Conservation (phyloP, 2,113 vertebrate species). For the Megatriorchis doriae region DNA sequence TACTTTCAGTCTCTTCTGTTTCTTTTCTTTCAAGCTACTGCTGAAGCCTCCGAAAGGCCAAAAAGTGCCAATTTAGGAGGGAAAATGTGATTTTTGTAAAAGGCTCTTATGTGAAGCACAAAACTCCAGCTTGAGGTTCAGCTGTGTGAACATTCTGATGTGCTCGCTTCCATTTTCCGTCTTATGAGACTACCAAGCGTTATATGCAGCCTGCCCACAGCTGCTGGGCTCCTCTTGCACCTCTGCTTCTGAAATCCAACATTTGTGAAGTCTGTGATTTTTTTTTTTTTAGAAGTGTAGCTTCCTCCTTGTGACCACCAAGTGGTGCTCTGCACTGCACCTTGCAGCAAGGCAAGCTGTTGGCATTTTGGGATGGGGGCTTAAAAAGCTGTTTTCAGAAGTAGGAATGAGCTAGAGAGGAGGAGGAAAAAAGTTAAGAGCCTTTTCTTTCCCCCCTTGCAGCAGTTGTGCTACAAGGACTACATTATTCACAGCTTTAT, state of each 20-base stretch:
- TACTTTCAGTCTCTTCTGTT: background rate
- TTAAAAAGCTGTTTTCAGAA: background rate
- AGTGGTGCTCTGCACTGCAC: slow-evolving; percentile 35
- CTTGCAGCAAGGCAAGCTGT: background rate
- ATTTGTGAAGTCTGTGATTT: background rate
- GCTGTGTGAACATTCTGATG: background rate
- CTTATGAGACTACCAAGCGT: fast-evolving
- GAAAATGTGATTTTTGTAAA: fast-evolving
- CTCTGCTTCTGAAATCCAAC: background rate
- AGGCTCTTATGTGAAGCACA: background rate
- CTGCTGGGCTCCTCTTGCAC: background rate
- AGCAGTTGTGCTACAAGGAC: background rate
- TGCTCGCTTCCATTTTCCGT: background rate
- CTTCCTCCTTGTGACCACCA: slow-evolving; percentile 34
- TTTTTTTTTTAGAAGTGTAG: background rate
- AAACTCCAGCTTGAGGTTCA: background rate
- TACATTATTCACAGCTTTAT: background rate
- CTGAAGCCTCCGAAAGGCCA: background rate
- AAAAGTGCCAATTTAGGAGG: background rate
- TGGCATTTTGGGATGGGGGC: background rate
- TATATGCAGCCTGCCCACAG: background rate
- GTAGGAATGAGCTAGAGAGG: background rate
- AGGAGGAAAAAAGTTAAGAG: background rate
- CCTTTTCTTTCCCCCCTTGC: background rate
- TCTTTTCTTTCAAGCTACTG: background rate